Evolutionary conservation across 2,797 vertebrate genomes (phyloP).

Genomic region (Falco biarmicus): DNA sequence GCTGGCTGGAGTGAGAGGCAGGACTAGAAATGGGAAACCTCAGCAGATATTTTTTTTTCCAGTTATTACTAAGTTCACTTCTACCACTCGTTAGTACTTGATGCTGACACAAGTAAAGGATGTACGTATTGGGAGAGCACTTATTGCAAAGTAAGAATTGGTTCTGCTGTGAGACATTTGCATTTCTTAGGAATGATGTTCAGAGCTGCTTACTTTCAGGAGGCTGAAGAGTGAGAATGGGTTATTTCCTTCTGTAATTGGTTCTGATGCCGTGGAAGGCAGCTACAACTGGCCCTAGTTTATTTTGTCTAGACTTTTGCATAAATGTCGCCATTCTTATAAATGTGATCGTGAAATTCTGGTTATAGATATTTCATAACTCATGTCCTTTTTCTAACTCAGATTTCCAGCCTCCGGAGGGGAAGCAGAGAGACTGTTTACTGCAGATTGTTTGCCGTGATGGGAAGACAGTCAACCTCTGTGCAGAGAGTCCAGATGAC

Average conservation of each 20-base stretch:
- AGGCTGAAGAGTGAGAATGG: background rate
- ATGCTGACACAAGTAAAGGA: background rate
- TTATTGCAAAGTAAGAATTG: background rate
- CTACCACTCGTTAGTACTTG: background rate
- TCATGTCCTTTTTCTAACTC: background rate
- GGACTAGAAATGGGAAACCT: background rate
- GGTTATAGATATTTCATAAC: background rate
- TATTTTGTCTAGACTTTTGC: background rate
- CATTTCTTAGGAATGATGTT: background rate
- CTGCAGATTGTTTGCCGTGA: slow-evolving; percentile 94
- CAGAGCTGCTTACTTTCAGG: background rate
- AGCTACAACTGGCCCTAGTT: background rate
- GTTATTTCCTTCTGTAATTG: background rate
- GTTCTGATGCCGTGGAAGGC: background rate
- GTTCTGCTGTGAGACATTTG: background rate
- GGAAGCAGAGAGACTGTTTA: slow-evolving; percentile 87
- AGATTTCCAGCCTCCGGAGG: slow-evolving; percentile 93
- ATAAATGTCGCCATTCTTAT: background rate
- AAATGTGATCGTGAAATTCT: background rate
- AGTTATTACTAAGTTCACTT: background rate
- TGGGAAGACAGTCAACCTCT: slow-evolving; percentile 91
- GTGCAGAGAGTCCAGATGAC: slow-evolving; percentile 93
- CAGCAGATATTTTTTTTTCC: background rate
- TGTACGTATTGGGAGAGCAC: background rate
- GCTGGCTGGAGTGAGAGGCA: background rate